These are phyloP conservation scores for Anarrhichthys ocellatus DNA, from an alignment of 2,113 vertebrate genomes.

Conservation along the genomic window DNA sequence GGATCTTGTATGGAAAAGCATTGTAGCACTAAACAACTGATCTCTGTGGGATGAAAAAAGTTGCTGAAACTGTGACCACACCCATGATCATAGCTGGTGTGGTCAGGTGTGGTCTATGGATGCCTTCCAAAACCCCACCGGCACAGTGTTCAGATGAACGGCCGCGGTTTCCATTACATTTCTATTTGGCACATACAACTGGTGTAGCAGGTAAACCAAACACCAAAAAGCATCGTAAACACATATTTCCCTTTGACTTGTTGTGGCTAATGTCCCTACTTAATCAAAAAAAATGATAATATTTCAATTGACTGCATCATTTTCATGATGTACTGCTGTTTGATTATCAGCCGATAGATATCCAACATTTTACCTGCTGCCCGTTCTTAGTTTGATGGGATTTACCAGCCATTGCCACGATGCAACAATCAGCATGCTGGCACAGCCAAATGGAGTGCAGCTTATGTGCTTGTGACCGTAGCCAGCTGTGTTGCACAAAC, in stretches of 20 bases:
- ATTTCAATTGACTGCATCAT: not conserved
- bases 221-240: not conserved
- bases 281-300: not conserved
- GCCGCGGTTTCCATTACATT: not conserved
- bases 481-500: conserved; percentile 36
- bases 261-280: not conserved
- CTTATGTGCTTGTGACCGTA: conserved; percentile 14
- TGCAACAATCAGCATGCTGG: conserved; percentile 4
- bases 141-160: not conserved
- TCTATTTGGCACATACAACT: not conserved
- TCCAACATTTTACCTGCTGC: not conserved
- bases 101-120: not conserved
- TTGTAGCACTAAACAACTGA: not conserved
- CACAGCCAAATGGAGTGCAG: not conserved
- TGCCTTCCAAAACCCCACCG: not conserved
- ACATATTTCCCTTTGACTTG: not conserved
- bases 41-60: not conserved
- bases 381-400: not conserved
- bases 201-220: not conserved
- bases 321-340: not conserved
- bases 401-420: not conserved
- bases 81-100: not conserved
- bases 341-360: conserved; percentile 3
- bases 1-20: not conserved
- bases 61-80: not conserved